phyloP scores from a whole-genome alignment of 1,140 invertebrate species.

The Diabrotica undecimpunctata region DNA sequence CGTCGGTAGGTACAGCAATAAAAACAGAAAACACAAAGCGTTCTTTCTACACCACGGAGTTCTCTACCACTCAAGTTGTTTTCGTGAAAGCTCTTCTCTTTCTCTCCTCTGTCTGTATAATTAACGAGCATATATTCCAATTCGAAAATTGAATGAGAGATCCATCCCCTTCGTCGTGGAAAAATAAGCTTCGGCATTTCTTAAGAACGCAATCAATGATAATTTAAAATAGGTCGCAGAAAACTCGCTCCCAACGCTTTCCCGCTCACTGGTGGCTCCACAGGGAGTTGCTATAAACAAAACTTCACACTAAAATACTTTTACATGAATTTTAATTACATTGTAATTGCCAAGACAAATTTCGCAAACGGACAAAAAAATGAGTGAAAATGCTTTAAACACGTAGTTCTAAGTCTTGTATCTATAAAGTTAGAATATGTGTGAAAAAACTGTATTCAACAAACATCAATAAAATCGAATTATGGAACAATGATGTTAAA shows the following conservation, averaged over 20 bases:
- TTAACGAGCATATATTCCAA: slow-evolving; percentile 12
- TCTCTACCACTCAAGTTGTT: slow-evolving; percentile 2
- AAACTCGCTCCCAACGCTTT: neutral
- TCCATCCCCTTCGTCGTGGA: slow-evolving; percentile 6
- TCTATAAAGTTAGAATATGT: too few species aligned
- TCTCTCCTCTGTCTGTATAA: slow-evolving; percentile 10
- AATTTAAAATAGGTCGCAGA: slow-evolving; percentile 25
- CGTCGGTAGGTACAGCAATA: neutral
- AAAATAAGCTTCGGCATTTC: slow-evolving; percentile 19
- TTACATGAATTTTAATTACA: too few species aligned
- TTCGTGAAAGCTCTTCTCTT: slow-evolving; percentile 2
- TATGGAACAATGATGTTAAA: too few species aligned
- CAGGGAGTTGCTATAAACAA: neutral
- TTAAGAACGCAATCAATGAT: slow-evolving; percentile 22
- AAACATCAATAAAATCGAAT: too few species aligned
- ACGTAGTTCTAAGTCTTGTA: too few species aligned
- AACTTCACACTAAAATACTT: neutral
- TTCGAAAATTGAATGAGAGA: slow-evolving; percentile 11
- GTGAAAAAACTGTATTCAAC: too few species aligned
- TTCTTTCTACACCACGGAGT: slow-evolving; percentile 2
- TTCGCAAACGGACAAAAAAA: too few species aligned
- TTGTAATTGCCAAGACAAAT: too few species aligned
- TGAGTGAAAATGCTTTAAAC: too few species aligned
- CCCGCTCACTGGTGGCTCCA: neutral
- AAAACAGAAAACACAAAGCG: neutral